These are phyloP conservation scores for Leptinotarsa peninsularis DNA, from an alignment of 2,888 invertebrate genomes.

Conservation along the genomic window DNA sequence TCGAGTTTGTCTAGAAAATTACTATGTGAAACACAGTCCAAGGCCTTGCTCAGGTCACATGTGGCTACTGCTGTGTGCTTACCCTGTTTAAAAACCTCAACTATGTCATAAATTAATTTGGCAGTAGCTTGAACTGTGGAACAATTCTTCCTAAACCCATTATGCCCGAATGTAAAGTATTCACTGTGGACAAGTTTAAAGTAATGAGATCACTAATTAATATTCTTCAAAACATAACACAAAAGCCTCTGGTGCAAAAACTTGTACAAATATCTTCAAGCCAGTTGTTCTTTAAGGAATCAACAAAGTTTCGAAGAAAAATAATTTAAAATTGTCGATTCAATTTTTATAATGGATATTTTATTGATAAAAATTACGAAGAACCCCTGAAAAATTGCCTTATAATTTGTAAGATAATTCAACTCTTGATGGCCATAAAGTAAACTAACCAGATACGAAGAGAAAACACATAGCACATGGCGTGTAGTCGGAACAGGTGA, in stretches of 20 bases:
- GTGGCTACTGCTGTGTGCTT: no score
- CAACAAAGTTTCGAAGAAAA: background rate
- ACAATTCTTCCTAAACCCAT: no score
- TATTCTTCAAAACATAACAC: no score
- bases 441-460: conserved; percentile 8
- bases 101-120: no score
- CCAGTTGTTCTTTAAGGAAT: background rate
- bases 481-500: background rate
- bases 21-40: no score
- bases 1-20: no score
- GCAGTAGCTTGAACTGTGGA: no score
- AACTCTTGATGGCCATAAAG: conserved; percentile 5
- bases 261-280: background rate
- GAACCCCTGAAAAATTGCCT: background rate
- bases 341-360: conserved; percentile 14
- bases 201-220: background rate
- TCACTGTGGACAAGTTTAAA: no score
- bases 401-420: conserved; percentile 12
- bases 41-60: no score
- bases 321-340: background rate
- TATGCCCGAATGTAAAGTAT: no score
- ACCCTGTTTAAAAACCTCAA: no score
- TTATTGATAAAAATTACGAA: conserved; percentile 4
- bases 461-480: conserved; percentile 13
- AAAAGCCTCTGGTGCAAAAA: no score